Evolutionary conservation across 2,888 invertebrate species (phyloP).

Genomic region (Priocnemis perturbator): DNA sequence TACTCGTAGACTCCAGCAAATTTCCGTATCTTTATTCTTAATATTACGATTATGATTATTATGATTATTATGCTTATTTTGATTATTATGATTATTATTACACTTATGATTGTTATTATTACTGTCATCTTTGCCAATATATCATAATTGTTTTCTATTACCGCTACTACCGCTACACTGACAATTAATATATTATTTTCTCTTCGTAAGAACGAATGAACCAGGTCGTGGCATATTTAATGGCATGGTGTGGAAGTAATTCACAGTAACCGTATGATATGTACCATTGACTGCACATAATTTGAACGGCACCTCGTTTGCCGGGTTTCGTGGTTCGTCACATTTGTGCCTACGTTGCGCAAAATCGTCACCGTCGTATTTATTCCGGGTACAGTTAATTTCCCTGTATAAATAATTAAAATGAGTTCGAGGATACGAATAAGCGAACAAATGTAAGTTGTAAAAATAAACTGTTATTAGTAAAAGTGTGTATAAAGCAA

Average conservation of each 20-base stretch:
- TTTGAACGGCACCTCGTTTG: conserved; percentile 6
- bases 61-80: neutral
- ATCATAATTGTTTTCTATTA: neutral
- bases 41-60: too few relatives aligned
- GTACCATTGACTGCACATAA: neutral
- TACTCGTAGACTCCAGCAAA: too few relatives aligned
- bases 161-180: conserved; percentile 4
- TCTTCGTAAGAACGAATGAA: conserved; percentile 7
- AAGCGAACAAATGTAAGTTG: too few relatives aligned
- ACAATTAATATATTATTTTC: conserved; percentile 4
- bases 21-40: neutral
- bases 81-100: too few relatives aligned
- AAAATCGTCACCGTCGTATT: conserved; percentile 1
- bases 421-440: conserved; percentile 2
- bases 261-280: neutral
- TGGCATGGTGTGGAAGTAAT: neutral
- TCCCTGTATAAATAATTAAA: neutral
- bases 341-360: conserved; percentile 28
- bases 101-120: conserved; percentile 20
- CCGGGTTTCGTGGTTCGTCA: conserved; percentile 21
- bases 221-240: neutral
- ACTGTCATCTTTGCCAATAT: neutral
- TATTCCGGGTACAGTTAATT: neutral
- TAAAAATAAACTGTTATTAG: too few relatives aligned
- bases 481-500: too few relatives aligned